Evolutionary conservation across 2,113 vertebrate genomes (phyloP).

Genomic region (Riparia riparia): DNA sequence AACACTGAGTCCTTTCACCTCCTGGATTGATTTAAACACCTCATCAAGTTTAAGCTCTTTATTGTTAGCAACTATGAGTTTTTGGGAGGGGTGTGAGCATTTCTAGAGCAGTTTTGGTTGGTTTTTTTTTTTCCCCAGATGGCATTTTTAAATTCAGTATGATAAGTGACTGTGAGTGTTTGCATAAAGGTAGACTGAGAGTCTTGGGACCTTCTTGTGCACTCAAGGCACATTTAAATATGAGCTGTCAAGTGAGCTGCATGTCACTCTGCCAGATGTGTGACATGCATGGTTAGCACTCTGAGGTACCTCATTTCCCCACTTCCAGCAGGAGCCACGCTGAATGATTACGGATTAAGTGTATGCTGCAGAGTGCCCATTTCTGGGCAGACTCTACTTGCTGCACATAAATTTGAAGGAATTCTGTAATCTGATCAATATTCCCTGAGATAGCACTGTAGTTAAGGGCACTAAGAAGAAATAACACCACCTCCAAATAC

Average conservation of each 20-base stretch:
- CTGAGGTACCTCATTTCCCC: not conserved
- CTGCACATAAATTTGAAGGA: not conserved
- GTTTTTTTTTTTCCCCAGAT: not conserved
- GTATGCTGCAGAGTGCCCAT: not conserved
- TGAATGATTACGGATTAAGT: not conserved
- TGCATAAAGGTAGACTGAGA: not conserved
- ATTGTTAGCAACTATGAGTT: not conserved
- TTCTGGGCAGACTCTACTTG: not conserved
- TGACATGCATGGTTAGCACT: not conserved
- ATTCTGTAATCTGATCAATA: not conserved
- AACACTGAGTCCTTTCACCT: not conserved
- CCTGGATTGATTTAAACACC: not conserved
- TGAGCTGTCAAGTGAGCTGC: not conserved
- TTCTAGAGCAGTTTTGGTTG: not conserved
- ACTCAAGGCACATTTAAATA: not conserved
- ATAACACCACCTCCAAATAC: not conserved
- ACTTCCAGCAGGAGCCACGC: not conserved
- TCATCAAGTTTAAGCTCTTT: not conserved
- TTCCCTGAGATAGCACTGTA: not conserved
- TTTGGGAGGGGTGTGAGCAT: accelerated
- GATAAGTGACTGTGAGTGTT: not conserved
- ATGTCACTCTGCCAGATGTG: not conserved
- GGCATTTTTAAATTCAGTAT: not conserved
- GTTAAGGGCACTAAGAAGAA: not conserved
- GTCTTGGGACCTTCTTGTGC: not conserved